These are phyloP conservation scores for Anarsia innoxiella DNA, from an alignment of 2,888 invertebrate genomes.

Conservation along the genomic window DNA sequence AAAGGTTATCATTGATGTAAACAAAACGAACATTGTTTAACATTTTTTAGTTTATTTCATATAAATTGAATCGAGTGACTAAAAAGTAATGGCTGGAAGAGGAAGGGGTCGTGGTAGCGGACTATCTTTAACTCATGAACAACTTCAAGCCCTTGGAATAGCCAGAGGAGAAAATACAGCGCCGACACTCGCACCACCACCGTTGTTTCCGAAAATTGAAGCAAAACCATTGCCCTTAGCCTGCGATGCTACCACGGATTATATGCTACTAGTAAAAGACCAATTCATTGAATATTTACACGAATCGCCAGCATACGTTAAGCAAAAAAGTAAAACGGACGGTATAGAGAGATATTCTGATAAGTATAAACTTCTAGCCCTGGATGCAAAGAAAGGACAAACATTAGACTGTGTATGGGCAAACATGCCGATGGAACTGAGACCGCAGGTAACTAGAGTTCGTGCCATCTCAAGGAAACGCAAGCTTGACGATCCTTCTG, in stretches of 20 bases:
- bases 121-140: conserved; percentile 72
- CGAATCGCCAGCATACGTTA: conserved; percentile 78
- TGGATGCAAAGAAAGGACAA: conserved; percentile 61
- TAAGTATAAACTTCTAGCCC: conserved; percentile 68
- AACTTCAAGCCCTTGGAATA: conserved; percentile 73
- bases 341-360: conserved; percentile 76
- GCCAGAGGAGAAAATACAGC: conserved; percentile 71
- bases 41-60: no score
- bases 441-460: conserved; percentile 65
- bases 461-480: conserved; percentile 42
- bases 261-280: conserved; percentile 82
- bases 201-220: conserved; percentile 76
- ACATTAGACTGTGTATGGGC: conserved; percentile 74
- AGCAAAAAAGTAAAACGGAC: conserved; percentile 59
- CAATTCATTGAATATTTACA: conserved; percentile 82
- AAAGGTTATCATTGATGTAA: neutral
- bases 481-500: conserved; percentile 52
- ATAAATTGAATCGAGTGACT: no score
- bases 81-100: conserved; percentile 49
- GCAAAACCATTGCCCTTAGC: conserved; percentile 70
- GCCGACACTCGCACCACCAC: conserved; percentile 72
- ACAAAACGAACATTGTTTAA: no score
- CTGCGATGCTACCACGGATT: conserved; percentile 77
- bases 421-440: conserved; percentile 78
- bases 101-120: conserved; percentile 71